Evolutionary conservation across 1,140 invertebrate genomes (phyloP).

Genomic region (Drosophila sulfurigaster): DNA sequence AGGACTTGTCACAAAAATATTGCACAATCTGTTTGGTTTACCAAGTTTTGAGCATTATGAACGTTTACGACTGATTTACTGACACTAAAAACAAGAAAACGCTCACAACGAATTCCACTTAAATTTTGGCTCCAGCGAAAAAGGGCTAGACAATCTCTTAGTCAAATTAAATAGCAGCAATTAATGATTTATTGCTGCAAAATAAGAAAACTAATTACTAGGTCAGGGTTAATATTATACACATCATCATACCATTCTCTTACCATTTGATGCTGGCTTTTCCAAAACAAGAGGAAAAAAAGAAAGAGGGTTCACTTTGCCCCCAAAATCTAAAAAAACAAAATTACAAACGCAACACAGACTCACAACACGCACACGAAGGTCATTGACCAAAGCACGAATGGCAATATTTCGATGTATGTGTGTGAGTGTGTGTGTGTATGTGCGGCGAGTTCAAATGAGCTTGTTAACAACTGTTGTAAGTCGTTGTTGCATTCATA

Average conservation of each 20-base stretch:
- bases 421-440: slow-evolving; percentile 1
- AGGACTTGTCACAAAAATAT: slow-evolving; percentile 29
- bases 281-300: neutral
- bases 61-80: slow-evolving; percentile 22
- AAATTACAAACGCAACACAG: neutral
- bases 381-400: slow-evolving; percentile 41
- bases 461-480: slow-evolving; percentile 18
- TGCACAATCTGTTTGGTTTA: slow-evolving; percentile 14
- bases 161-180: slow-evolving; percentile 21
- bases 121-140: slow-evolving; percentile 3
- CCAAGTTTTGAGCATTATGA: neutral
- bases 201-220: slow-evolving; percentile 42
- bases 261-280: slow-evolving; percentile 6
- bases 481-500: slow-evolving; percentile 12
- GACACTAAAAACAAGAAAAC: slow-evolving; percentile 9
- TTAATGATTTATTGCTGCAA: slow-evolving; percentile 22
- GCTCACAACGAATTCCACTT: slow-evolving; percentile 10
- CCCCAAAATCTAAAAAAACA: neutral
- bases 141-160: slow-evolving; percentile 47
- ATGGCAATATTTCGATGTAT: neutral
- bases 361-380: slow-evolving; percentile 19
- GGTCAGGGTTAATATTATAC: slow-evolving; percentile 42
- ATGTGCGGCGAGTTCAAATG: slow-evolving; percentile 2
- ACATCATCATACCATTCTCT: slow-evolving; percentile 25
- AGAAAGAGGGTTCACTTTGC: slow-evolving; percentile 8